Percentiles rank a stretch among this genome's conserved stretches.
Conservation (phyloP, 1,140 invertebrate species). For the Trachymyrmex cornetzi region DNA sequence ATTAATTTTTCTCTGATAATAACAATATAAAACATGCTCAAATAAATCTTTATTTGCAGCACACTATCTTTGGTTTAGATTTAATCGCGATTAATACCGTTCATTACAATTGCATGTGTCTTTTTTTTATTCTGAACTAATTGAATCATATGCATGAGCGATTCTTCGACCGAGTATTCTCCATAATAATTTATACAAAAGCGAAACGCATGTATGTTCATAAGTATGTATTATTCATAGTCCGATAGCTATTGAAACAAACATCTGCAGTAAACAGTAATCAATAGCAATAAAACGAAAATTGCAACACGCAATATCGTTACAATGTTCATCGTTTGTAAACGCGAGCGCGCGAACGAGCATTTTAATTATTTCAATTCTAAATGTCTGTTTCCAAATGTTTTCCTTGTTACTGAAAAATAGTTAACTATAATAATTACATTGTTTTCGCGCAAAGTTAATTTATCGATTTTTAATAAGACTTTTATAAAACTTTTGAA, state of each 20-base stretch:
- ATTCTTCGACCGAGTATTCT: conserved; percentile 26
- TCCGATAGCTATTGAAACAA: conserved; percentile 14
- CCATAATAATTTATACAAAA: conserved; percentile 60
- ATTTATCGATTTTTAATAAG: neutral
- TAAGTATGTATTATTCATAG: conserved; percentile 44
- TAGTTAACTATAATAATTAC: neutral
- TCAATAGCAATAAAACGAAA: conserved; percentile 52
- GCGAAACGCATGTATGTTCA: conserved; percentile 37
- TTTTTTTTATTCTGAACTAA: conserved; percentile 40
- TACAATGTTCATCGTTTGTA: neutral
- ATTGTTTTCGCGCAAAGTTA: neutral
- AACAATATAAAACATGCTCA: neutral
- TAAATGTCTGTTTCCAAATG: neutral
- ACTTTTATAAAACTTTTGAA: neutral
- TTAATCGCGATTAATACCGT: conserved; percentile 31
- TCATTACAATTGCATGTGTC: neutral
- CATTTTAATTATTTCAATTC: conserved; percentile 22
- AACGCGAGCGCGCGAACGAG: neutral
- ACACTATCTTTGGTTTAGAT: conserved; percentile 6
- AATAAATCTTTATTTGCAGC: neutral
- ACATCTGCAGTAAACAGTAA: conserved; percentile 43
- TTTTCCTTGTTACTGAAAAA: neutral
- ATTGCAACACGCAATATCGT: neutral
- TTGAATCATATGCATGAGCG: conserved; percentile 37
- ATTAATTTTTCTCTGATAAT: neutral